phyloP scores from a whole-genome alignment of 2,888 invertebrate species.

The Drosophila austrosaltans region DNA sequence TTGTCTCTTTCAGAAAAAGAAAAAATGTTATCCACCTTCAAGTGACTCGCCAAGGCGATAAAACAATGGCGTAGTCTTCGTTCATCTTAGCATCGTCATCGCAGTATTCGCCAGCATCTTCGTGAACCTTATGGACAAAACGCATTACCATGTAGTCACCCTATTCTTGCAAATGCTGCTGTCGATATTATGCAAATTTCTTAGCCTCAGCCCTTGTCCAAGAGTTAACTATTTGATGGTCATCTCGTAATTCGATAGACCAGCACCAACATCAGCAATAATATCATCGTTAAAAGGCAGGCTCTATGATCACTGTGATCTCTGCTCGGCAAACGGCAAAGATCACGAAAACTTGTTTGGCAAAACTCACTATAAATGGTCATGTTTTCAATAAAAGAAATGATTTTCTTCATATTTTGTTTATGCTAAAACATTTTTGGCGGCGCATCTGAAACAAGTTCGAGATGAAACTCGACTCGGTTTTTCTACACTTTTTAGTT shows the following conservation, averaged over 20 bases:
- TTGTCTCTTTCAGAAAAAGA: constrained; percentile 58
- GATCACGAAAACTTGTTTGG: constrained; percentile 34
- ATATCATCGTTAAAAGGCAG: constrained; percentile 17
- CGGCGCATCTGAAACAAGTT: constrained; percentile 66
- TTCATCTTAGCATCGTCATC: background rate
- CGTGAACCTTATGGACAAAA: constrained; percentile 38
- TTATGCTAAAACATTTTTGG: constrained; percentile 48
- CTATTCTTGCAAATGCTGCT: constrained; percentile 69
- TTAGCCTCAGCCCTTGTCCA: constrained; percentile 40
- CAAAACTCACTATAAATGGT: constrained; percentile 49
- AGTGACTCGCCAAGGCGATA: constrained; percentile 50
- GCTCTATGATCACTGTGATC: constrained; percentile 20
- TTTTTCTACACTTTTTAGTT: constrained; percentile 58
- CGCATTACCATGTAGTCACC: constrained; percentile 59
- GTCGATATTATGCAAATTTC: constrained; percentile 63
- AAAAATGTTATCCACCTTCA: constrained; percentile 62
- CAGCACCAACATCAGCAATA: constrained; percentile 11
- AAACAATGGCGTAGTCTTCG: constrained; percentile 67
- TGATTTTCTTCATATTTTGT: constrained; percentile 51
- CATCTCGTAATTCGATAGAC: constrained; percentile 32
- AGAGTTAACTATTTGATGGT: constrained; percentile 23
- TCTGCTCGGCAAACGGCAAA: constrained; percentile 1
- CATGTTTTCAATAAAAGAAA: constrained; percentile 56
- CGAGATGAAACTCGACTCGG: constrained; percentile 47
- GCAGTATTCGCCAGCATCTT: constrained; percentile 21